Base-by-base conservation (phyloP, 2,797 vertebrate genomes). In the Pangasius mekongensis region DNA sequence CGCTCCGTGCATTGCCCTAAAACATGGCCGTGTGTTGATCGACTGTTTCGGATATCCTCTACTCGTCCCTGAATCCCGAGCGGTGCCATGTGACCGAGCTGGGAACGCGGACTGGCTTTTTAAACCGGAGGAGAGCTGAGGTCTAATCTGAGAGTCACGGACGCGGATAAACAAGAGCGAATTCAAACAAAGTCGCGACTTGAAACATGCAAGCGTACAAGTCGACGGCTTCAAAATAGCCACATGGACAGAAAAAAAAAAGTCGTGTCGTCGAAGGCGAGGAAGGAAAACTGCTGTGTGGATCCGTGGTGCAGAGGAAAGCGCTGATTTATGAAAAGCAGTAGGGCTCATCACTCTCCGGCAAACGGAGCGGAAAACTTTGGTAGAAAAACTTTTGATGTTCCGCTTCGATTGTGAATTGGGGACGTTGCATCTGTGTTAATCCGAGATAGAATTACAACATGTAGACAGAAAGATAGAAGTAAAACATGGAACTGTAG, bases 31-130 rank as follows among this genome's bases (percentile, higher is more conserved):
- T 39, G 11, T n/a, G 49, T 27, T 83, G 39, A 90, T 92, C 91
- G 91, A 91, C n/a, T 22, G 5, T 39, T 85, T 93, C 93, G 84
- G 92, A n/a, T 39, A 87, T 93, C 92, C 71, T 54, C 86, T 93
- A 33, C 77, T 92, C 90, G 49, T 54, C 83, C 93, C 92, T 92
- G 91, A 89, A 83, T 91, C 91, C 88, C 56, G 22, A n/a, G 20
- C 64, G 64, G 52, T 33, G 87, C 90, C 89, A 90, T 90, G 93
- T 71, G 92, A 92, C 87, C 87, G 54, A 84, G 77, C 83, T 90
- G 92, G 87, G 88, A 88, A 89, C 90, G 90, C 86, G 90, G 89
- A 87, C 62, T 83, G 90, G 88, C 86, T 89, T 93, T 47, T 89
- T 88, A 90, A 91, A 90, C 86, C 80, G 80, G 84, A 27, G 49